Conservation (phyloP, 1,140 invertebrate species). For the Pseudomyrmex gracilis region DNA sequence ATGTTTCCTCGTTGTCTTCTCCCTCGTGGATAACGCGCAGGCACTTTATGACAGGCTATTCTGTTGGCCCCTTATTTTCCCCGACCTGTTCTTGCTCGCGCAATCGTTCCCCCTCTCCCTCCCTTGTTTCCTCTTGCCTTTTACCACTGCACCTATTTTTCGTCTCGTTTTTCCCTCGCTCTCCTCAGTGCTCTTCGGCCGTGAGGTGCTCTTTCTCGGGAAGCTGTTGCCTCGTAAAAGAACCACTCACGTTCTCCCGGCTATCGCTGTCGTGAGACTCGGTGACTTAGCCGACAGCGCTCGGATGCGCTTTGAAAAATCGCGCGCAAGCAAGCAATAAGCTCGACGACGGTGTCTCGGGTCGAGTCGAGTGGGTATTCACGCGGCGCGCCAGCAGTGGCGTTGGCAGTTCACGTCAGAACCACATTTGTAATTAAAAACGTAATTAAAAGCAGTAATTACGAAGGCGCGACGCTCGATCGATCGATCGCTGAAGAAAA, state of each 20-base stretch:
- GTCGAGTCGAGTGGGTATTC: constrained; percentile 33
- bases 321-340: not conserved
- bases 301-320: no score
- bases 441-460: constrained; percentile 49
- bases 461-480: constrained; percentile 6
- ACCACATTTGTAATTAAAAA: constrained; percentile 41
- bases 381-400: constrained; percentile 4
- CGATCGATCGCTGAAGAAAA: constrained; percentile 4
- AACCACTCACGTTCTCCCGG: constrained; percentile 31
- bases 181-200: not conserved
- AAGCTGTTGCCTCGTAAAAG: constrained; percentile 45
- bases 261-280: constrained; percentile 36
- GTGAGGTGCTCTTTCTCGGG: constrained; percentile 1
- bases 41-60: constrained; percentile 67
- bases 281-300: constrained; percentile 3
- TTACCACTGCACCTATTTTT: constrained; percentile 13
- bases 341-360: not conserved
- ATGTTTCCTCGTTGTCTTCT: constrained; percentile 60
- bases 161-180: constrained; percentile 33
- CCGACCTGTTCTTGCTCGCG: constrained; percentile 28
- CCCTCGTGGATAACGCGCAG: constrained; percentile 57
- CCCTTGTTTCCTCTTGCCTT: constrained; percentile 12
- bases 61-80: constrained; percentile 66
- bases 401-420: constrained; percentile 22
- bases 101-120: constrained; percentile 56